Base-by-base conservation (phyloP, 2,797 vertebrate species). In the Propithecus deckenii region DNA sequence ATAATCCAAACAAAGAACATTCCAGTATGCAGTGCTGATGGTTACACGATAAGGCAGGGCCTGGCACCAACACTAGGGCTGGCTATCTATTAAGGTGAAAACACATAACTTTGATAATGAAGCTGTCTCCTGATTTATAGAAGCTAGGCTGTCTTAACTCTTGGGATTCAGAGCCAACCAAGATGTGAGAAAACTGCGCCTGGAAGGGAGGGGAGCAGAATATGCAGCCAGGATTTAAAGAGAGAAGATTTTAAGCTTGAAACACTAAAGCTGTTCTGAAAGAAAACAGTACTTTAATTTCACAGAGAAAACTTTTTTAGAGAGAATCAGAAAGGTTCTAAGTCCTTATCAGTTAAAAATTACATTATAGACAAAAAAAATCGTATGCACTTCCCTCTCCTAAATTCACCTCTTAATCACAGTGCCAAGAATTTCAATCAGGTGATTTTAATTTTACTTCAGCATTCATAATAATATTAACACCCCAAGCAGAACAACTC, bases 31-130 rank as follows among this genome's bases (percentile, higher is more conserved):
- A 97, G 98, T 93, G 97, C 97, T 98, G 98, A 98, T 95, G 97
- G 96, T 97, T 99, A 98, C 98, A 98, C 71, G 99, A 99, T 99
- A 99, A 99, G 98, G 98, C 98, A 98, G 98, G 98, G 98, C 98
- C 99, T 99, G 99, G 99, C 98, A 99, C 99, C 98, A 98, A 96
- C 97, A 98, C 96, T 97, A 98, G 98, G 98, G 96, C 98, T 99
- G 99, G 98, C 98, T 99, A 97, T 95, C 98, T 98, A 98, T 94
- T 98, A 98, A 98, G 95, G 98, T 98, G 97, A 98, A 99, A 98
- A 98, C 93, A 20, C 97, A 97, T 97, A 97, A 94, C 97, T 97
- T 96, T 97, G 98, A 98, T 98, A 98, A 96, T 98, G 97, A 98
- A 98, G 98, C 97, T 97, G 96, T 98, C 98, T 98, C 96, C 97